Conservation (phyloP, 2,888 invertebrate genomes). For the Elaeidobius kamerunicus region DNA sequence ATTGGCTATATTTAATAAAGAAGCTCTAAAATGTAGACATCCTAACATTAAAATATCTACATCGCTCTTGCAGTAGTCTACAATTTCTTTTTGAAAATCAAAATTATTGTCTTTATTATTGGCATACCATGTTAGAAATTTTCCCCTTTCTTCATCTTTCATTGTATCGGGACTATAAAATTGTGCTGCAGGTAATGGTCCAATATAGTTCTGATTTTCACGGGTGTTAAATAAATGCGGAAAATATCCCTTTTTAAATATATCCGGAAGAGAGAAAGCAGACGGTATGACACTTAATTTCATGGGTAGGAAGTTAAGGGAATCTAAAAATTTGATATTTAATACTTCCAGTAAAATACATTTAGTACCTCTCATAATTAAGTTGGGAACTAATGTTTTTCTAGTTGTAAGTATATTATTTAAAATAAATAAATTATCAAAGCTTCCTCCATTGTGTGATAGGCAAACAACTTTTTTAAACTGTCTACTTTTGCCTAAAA, state of each 20-base stretch:
- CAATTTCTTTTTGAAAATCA: conserved; percentile 37
- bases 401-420: background rate
- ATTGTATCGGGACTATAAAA: background rate
- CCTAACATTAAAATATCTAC: conserved; percentile 37
- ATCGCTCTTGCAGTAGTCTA: conserved; percentile 32
- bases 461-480: background rate
- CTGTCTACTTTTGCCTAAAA: background rate
- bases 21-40: conserved; percentile 21
- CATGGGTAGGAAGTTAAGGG: background rate
- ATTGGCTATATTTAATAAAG: conserved; percentile 31
- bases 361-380: background rate
- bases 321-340: background rate
- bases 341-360: background rate
- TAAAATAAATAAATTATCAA: conserved; percentile 25
- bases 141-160: background rate
- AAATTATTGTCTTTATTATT: conserved; percentile 28
- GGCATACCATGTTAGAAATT: conserved; percentile 19
- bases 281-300: too few relatives aligned
- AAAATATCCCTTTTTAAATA: background rate
- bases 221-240: background rate
- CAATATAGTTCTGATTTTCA: background rate
- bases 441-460: background rate
- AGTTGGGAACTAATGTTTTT: background rate
- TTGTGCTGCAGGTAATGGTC: background rate
- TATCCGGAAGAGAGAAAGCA: too few relatives aligned